A percentile compares a stretch with the other conserved stretches of the same genome.
These are phyloP conservation scores for Mylabris phalerata DNA, from an alignment of 1,140 invertebrate genomes.

Conservation along the genomic window DNA sequence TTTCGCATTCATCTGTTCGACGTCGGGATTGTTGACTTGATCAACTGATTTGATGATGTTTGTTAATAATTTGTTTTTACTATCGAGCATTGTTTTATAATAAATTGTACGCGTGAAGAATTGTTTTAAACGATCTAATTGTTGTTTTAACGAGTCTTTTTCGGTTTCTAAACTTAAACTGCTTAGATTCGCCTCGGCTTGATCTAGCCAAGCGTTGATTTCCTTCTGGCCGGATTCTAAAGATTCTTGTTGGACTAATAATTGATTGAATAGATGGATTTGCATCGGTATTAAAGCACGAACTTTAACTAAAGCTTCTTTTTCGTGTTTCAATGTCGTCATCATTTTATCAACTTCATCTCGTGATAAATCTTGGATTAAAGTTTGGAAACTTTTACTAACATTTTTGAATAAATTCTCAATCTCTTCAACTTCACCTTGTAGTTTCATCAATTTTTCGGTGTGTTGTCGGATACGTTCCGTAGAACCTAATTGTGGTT, in stretches of 20 bases:
- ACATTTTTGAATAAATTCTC: conserved; percentile 85
- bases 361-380: conserved; percentile 82
- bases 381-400: conserved; percentile 81
- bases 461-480: conserved; percentile 72
- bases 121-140: conserved; percentile 75
- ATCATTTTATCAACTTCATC: conserved; percentile 89
- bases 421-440: conserved; percentile 75
- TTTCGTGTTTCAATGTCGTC: conserved; percentile 81
- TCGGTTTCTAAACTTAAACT: conserved; percentile 57
- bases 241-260: conserved; percentile 84
- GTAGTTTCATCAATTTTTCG: conserved; percentile 69
- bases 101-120: conserved; percentile 85
- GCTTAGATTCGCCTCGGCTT: conserved; percentile 67
- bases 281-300: conserved; percentile 73
- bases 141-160: conserved; percentile 64
- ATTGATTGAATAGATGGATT: conserved; percentile 71
- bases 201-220: conserved; percentile 76
- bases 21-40: conserved; percentile 63
- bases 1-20: conserved; percentile 58
- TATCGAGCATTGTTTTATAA: conserved; percentile 89
- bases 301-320: conserved; percentile 76
- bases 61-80: conserved; percentile 89
- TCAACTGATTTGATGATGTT: conserved; percentile 76
- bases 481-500: conserved; percentile 64
- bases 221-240: conserved; percentile 80